Evolutionary conservation across 2,113 vertebrate species (phyloP).

Genomic region (Gracilinanus agilis): DNA sequence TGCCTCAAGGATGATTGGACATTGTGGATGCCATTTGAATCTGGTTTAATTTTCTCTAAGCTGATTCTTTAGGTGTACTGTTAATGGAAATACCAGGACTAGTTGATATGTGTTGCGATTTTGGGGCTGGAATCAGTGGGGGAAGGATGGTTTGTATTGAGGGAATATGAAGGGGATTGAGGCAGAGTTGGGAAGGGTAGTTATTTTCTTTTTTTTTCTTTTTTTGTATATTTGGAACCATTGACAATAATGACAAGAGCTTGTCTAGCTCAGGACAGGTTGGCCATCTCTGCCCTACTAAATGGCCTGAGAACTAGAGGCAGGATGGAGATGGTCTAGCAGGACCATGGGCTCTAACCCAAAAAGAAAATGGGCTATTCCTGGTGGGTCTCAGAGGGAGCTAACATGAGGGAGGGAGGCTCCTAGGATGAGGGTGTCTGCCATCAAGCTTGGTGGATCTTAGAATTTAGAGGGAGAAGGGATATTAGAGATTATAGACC

Average conservation of each 20-base stretch:
- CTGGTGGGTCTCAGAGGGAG: background rate
- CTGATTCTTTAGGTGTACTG: slow-evolving; percentile 86
- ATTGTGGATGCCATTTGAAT: slow-evolving; percentile 81
- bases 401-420: background rate
- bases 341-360: background rate
- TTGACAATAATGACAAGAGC: slow-evolving; percentile 80
- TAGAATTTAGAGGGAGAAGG: background rate
- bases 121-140: slow-evolving; percentile 49
- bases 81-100: slow-evolving; percentile 85
- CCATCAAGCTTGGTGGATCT: background rate
- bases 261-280: background rate
- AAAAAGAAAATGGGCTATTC: background rate
- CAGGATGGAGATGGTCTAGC: background rate
- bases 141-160: slow-evolving; percentile 74
- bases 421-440: background rate
- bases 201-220: slow-evolving; percentile 91
- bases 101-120: slow-evolving; percentile 82
- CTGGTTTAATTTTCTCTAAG: slow-evolving; percentile 83
- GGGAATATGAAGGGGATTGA: slow-evolving; percentile 63
- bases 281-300: background rate
- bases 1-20: slow-evolving; percentile 69
- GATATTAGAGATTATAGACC: background rate
- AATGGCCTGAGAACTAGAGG: background rate
- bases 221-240: slow-evolving; percentile 91
- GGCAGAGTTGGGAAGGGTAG: slow-evolving; percentile 51